Evolutionary conservation across 2,113 vertebrate species (phyloP), one percentile per base, ranked within the genome.

Genomic region (Hypanus sabinus): DNA sequence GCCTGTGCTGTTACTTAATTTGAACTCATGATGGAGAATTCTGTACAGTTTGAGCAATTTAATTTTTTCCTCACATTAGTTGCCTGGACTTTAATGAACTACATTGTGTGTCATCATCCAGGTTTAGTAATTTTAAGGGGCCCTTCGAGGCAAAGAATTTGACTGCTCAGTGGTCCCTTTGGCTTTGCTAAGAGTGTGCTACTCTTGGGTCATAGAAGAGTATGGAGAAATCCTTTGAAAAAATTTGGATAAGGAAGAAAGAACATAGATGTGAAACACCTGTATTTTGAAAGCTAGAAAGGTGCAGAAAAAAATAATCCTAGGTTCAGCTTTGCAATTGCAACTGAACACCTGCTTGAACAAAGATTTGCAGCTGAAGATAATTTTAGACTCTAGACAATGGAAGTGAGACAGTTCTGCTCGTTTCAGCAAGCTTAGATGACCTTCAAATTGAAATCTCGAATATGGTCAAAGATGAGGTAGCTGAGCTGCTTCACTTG

Each of bases 391-490:
- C 70, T 46, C 20, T 10, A 30, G n/a, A 38, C 68, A 73, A 46
- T 93, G n/a, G n/a, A 36, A 65, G 65, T 91, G 88, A 30, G 36
- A 93, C 91, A 46, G 71, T 12, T 91, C 88, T 70, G 65, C 18
- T 38, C 88, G 36, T 73, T 73, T 30, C 33, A 92, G 36, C 90
- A 4, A 71, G 36, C 16, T 92, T 92, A 71, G 62, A 5, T 70
- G 68, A 92, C 33, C 33, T 71, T 71, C 68, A 71, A 92, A 16
- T 70, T 71, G 90, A 38, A 88, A 38, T 92, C 90, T 92, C 36
- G 24, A 14, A 71, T 24, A 70, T 71, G 9, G 68, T 92, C 90
- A 92, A 68, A 36, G 62, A 71, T 71, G 16, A 92, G 90, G 3
- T 71, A 27, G 33, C n/a, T 46, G 90, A 38, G n/a, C 18, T 4